These are phyloP conservation scores for Drosophila bipectinata DNA, from an alignment of 1,140 invertebrate genomes.

Conservation along the genomic window DNA sequence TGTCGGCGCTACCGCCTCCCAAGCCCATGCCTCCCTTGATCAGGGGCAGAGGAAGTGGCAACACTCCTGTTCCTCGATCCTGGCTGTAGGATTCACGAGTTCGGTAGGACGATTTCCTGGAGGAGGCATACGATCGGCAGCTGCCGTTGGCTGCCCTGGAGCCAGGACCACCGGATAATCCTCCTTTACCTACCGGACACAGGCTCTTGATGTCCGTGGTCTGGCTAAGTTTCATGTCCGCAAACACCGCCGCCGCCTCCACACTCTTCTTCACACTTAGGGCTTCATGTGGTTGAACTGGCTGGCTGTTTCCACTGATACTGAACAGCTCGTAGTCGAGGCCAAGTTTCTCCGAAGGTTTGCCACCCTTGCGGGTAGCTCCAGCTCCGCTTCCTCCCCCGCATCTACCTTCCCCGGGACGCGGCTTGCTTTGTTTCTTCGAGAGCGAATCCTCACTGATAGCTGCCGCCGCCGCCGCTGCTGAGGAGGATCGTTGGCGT, in stretches of 20 bases:
- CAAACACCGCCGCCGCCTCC: slow-evolving; percentile 94
- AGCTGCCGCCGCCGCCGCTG: slow-evolving; percentile 17
- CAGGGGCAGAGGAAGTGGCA: slow-evolving; percentile 24
- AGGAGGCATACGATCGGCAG: slow-evolving; percentile 53
- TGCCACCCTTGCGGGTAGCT: slow-evolving; percentile 34
- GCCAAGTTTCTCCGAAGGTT: slow-evolving; percentile 87
- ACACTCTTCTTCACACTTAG: slow-evolving; percentile 94
- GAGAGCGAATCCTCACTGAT: slow-evolving; percentile 61
- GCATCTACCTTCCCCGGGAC: slow-evolving; percentile 6
- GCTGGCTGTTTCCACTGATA: slow-evolving; percentile 82
- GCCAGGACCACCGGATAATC: neutral
- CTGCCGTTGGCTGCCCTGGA: slow-evolving; percentile 45
- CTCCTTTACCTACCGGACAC: slow-evolving; percentile 40
- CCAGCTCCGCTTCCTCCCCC: neutral
- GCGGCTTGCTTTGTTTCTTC: slow-evolving; percentile 65
- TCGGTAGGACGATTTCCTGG: slow-evolving; percentile 57
- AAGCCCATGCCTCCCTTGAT: slow-evolving; percentile 32
- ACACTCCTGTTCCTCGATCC: slow-evolving; percentile 36
- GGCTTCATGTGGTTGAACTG: slow-evolving; percentile 87
- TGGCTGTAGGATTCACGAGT: slow-evolving; percentile 71
- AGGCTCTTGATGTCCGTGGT: slow-evolving; percentile 83
- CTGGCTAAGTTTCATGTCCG: slow-evolving; percentile 86
- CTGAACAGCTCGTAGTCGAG: slow-evolving; percentile 89
- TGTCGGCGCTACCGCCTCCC: slow-evolving; percentile 68
- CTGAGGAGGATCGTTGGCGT: slow-evolving; percentile 36